Evolutionary conservation across 2,113 vertebrate genomes (phyloP).

Genomic region (Gila orcuttii): DNA sequence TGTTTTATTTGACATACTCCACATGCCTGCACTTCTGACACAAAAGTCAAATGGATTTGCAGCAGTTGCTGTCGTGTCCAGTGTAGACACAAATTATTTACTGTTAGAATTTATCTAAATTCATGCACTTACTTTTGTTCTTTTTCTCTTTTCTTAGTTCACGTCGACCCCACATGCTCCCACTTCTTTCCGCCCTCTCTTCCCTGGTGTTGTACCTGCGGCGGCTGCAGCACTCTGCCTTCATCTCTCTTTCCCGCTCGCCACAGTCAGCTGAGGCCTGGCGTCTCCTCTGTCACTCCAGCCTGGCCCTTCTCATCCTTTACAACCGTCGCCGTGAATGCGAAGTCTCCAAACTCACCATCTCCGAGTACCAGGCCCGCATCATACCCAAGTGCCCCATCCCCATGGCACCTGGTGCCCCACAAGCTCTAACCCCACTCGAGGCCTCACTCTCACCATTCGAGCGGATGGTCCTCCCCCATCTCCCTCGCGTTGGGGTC

Average conservation of each 20-base stretch:
- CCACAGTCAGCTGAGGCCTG: slow-evolving; percentile 78
- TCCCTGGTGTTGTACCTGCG: slow-evolving; percentile 76
- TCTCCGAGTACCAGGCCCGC: slow-evolving; percentile 75
- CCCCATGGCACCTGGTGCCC: slow-evolving; percentile 43
- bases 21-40: too few relatives aligned
- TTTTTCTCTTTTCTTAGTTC: slow-evolving; percentile 56
- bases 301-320: slow-evolving; percentile 79
- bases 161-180: slow-evolving; percentile 74
- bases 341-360: slow-evolving; percentile 79
- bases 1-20: too few relatives aligned
- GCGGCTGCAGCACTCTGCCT: slow-evolving; percentile 76
- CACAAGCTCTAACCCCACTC: slow-evolving; percentile 59
- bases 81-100: too few relatives aligned
- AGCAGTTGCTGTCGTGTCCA: too few relatives aligned
- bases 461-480: slow-evolving; percentile 74
- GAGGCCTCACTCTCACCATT: slow-evolving; percentile 77
- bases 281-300: slow-evolving; percentile 81
- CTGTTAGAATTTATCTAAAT: too few relatives aligned
- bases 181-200: slow-evolving; percentile 77
- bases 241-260: slow-evolving; percentile 73
- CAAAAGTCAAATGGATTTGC: too few relatives aligned
- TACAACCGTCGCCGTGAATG: slow-evolving; percentile 81
- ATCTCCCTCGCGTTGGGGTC: slow-evolving; percentile 74
- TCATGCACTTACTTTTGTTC: background rate
- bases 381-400: slow-evolving; percentile 54